Conservation (phyloP, 2,888 invertebrate species). For the Tupiocoris notatus region DNA sequence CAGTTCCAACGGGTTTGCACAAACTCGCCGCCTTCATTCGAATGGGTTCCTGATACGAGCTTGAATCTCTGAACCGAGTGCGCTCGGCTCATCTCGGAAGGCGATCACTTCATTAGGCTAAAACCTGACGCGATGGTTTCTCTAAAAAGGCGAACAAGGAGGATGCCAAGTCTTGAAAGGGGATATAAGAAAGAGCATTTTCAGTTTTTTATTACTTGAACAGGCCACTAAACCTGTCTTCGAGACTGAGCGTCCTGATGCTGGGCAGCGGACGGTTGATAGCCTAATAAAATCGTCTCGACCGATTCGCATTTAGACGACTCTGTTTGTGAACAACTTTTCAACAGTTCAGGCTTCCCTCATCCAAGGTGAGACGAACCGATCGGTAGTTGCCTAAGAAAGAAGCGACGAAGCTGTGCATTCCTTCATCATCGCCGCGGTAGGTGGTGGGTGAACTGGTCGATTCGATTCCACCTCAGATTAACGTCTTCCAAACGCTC, state of each 20-base stretch:
- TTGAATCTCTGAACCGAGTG: too few relatives aligned
- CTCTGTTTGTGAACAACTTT: conserved; percentile 26
- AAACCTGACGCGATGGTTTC: background rate
- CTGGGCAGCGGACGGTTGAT: conserved; percentile 9
- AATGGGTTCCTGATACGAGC: too few relatives aligned
- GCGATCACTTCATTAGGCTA: background rate
- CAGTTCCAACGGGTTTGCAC: too few relatives aligned
- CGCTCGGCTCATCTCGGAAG: background rate
- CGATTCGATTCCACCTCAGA: conserved; percentile 4
- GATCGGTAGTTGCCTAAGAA: too few relatives aligned
- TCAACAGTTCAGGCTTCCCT: background rate
- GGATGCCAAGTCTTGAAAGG: conserved; percentile 1
- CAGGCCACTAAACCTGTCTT: conserved; percentile 33
- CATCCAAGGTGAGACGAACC: background rate
- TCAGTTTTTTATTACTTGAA: conserved; percentile 31
- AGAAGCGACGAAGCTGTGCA: background rate
- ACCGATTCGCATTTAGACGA: conserved; percentile 25
- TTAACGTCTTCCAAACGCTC: too few relatives aligned
- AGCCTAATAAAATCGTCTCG: conserved; percentile 28
- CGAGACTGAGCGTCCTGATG: conserved; percentile 14
- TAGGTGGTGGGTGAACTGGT: conserved; percentile 20
- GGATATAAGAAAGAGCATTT: conserved; percentile 12
- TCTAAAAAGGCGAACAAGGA: background rate
- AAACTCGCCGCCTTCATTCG: too few relatives aligned
- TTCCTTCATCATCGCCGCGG: conserved; percentile 1